phyloP scores from a whole-genome alignment of 2,888 invertebrate species.

The Agrilus cyanescens region DNA sequence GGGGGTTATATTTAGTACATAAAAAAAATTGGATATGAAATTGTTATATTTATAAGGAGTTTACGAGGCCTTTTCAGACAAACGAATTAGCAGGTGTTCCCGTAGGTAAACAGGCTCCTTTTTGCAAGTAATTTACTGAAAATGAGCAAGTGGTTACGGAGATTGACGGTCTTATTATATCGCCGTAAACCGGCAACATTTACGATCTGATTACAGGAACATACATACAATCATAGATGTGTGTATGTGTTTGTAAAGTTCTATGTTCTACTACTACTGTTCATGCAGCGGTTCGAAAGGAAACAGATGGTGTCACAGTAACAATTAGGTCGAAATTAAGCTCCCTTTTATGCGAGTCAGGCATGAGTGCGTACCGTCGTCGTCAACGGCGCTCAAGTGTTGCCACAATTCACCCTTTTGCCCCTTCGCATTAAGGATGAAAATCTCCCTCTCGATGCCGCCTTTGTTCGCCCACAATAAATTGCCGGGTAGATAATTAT shows the following conservation, averaged over 20 bases:
- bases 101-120: too few relatives aligned
- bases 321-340: constrained; percentile 38
- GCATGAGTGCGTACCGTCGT: constrained; percentile 30
- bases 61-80: too few relatives aligned
- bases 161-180: too few relatives aligned
- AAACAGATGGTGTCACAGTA: constrained; percentile 39
- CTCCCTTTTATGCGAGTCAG: constrained; percentile 35
- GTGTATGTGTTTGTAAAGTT: constrained; percentile 23
- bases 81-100: too few relatives aligned
- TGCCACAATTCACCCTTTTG: constrained; percentile 9
- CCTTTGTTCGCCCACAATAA: constrained; percentile 18
- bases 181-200: too few relatives aligned
- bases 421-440: constrained; percentile 7
- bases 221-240: too few relatives aligned
- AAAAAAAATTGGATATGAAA: too few relatives aligned
- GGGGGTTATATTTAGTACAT: too few relatives aligned
- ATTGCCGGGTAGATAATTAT: constrained; percentile 21
- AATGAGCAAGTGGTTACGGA: too few relatives aligned
- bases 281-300: constrained; percentile 27
- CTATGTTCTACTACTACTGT: constrained; percentile 24
- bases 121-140: too few relatives aligned
- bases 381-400: constrained; percentile 9
- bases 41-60: too few relatives aligned
- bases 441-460: constrained; percentile 6
- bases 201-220: too few relatives aligned